Conservation (phyloP, 2,113 vertebrate species). For the Thalassarche chlororhynchos region DNA sequence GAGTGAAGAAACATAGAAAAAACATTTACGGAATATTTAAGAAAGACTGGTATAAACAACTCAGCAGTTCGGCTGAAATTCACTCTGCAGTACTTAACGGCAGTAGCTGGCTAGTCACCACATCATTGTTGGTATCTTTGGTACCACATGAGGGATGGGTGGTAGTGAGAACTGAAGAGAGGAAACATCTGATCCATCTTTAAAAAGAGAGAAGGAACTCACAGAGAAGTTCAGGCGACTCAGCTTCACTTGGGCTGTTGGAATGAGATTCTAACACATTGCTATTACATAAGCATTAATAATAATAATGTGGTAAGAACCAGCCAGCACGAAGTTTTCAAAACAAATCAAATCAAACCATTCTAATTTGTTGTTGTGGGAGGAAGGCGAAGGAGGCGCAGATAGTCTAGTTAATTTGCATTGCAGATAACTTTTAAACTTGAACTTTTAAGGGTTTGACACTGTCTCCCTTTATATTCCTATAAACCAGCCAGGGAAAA, state of each 20-base stretch:
- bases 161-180: not conserved
- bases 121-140: not conserved
- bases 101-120: not conserved
- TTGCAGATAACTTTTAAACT: not conserved
- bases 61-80: not conserved
- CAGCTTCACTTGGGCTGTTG: not conserved
- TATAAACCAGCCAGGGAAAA: not conserved
- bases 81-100: not conserved
- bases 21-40: not conserved
- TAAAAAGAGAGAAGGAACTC: not conserved
- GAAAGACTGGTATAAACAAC: not conserved
- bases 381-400: not conserved
- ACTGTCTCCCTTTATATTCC: not conserved
- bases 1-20: not conserved
- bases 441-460: not conserved
- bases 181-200: not conserved
- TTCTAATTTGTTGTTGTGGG: not conserved
- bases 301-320: not conserved
- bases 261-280: not conserved
- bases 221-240: not conserved
- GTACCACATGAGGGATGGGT: not conserved
- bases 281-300: not conserved
- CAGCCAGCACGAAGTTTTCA: not conserved
- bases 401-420: not conserved
- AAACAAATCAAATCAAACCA: not conserved